Base-by-base conservation (phyloP, 1,140 invertebrate species). In the Aphidius gifuensis region DNA sequence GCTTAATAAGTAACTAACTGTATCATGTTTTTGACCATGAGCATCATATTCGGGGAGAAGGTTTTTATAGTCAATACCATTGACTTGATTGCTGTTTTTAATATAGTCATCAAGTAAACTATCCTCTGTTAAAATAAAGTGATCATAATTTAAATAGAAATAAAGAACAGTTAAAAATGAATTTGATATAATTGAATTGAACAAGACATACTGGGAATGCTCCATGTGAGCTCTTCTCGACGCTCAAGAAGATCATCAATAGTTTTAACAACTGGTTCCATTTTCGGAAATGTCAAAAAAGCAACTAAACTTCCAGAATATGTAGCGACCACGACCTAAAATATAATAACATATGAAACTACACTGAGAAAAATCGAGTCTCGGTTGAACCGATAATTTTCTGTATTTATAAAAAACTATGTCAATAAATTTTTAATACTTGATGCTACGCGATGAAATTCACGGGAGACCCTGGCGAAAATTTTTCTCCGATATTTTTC, bases 241-340 rank as follows among this genome's bases (percentile, higher is more conserved):
- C 86, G 84, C 0, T 79, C 78, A 16, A 92, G 66, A 1, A 96
- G 72, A 69, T 94, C 90, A 6, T 86, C 81, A 0, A 95, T 74
- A 0, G 85, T 89, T 5, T 90, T 86, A 1, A 96, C 86, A 0
- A 91, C 85, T 6, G 85, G 83, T 71, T 93, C 89, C 71, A 92
- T 90, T 74, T 90, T 89, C 0, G 94, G 93, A 74, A 97, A 96
- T 1, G 95, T 97, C 7, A 98, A 83, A 73, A 95, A 95, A 5
- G 94, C 94, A 0, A 97, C 93, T 38, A 97, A 83, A 78, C 93
- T 96, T 6, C 94, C 94, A 46, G 91, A 93, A 78, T 97, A 98
- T 0, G 93, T 95, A 4, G 94, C 95, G 0, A 95, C 90, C 1
- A 96, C 83, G 0, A 32, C 23, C 23, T 32, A 32, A 32, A 32